phyloP scores from a whole-genome alignment of 2,888 invertebrate species.

The Mechanitis messenoides region DNA sequence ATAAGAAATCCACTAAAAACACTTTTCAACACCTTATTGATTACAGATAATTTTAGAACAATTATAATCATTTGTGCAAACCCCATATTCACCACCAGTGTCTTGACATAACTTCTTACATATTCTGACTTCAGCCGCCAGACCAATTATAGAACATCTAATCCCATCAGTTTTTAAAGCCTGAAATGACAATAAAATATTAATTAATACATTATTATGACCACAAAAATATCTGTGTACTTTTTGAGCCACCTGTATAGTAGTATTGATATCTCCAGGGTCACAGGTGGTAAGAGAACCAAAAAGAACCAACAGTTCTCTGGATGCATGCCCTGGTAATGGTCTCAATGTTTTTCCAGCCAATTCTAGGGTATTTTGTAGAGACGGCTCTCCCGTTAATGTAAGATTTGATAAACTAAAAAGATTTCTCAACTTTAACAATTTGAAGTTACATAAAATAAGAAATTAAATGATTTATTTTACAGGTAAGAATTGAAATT shows the following conservation, averaged over 20 bases:
- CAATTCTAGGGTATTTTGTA: conserved; percentile 96
- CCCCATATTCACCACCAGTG: conserved; percentile 91
- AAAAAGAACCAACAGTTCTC: conserved; percentile 94
- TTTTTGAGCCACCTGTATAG: conserved; percentile 68
- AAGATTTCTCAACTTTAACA: background rate
- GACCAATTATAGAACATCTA: conserved; percentile 94
- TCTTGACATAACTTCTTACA: conserved; percentile 90
- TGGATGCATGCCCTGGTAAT: conserved; percentile 95
- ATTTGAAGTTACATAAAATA: no score
- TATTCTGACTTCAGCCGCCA: conserved; percentile 96
- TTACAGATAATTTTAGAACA: no score
- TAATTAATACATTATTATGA: background rate
- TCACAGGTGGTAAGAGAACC: conserved; percentile 98
- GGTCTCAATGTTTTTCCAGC: conserved; percentile 89
- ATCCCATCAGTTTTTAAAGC: conserved; percentile 87
- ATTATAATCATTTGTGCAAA: conserved; percentile 34
- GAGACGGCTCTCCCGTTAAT: conserved; percentile 93
- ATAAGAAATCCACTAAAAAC: no score
- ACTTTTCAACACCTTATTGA: no score
- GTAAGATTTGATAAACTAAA: conserved; percentile 77
- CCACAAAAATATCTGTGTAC: no score
- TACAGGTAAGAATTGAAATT: no score
- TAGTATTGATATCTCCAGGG: conserved; percentile 92
- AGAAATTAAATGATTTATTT: no score
- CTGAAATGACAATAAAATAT: conserved; percentile 55